Percentiles rank a stretch among this genome's conserved stretches.
phyloP scores from a whole-genome alignment of 2,888 invertebrate genomes.

The Xanthorhoe spadicearia region DNA sequence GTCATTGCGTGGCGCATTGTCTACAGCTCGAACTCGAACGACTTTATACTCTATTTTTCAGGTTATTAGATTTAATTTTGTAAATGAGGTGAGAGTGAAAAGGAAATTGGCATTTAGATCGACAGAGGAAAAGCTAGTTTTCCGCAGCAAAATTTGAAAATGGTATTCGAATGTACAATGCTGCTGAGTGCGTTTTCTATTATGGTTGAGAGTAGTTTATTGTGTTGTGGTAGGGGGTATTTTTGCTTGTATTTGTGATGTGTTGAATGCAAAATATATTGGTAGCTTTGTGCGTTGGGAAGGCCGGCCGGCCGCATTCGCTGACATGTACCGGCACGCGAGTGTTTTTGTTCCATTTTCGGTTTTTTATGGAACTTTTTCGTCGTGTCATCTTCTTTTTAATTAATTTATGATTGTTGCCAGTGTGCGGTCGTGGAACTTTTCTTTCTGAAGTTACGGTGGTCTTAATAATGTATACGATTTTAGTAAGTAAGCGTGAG shows the following conservation, averaged over 20 bases:
- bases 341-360: constrained; percentile 76
- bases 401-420: constrained; percentile 42
- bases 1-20: constrained; percentile 84
- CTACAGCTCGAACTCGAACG: constrained; percentile 51
- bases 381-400: constrained; percentile 64
- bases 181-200: constrained; percentile 44
- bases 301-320: constrained; percentile 74
- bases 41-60: constrained; percentile 53
- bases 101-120: constrained; percentile 83
- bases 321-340: constrained; percentile 80
- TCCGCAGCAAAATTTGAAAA: constrained; percentile 79
- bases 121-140: constrained; percentile 82
- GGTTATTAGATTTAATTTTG: constrained; percentile 53
- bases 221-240: constrained; percentile 49
- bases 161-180: constrained; percentile 68
- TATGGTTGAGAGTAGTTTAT: constrained; percentile 1
- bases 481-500: neutral
- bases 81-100: constrained; percentile 53
- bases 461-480: constrained; percentile 14
- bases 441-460: constrained; percentile 12
- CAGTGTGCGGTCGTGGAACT: constrained; percentile 38
- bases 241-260: constrained; percentile 42
- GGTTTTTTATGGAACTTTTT: constrained; percentile 62
- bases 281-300: constrained; percentile 64
- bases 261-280: constrained; percentile 50